Conservation (phyloP, 2,113 vertebrate genomes). For the Castor canadensis region DNA sequence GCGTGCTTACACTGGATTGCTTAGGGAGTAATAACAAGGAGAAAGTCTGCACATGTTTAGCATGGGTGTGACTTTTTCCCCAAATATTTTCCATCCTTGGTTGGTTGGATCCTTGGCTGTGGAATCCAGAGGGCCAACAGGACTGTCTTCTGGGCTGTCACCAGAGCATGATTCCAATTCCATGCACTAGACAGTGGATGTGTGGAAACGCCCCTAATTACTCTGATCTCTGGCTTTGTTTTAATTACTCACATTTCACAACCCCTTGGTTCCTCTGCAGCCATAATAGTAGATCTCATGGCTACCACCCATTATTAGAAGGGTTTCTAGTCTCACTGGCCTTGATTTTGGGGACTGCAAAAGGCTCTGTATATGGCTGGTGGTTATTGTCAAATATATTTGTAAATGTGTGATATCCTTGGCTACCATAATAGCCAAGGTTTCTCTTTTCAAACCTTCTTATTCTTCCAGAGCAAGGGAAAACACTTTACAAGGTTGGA, state of each 20-base stretch:
- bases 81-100: background rate
- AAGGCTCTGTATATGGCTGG: background rate
- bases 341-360: background rate
- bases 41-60: too few species aligned
- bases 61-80: background rate
- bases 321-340: background rate
- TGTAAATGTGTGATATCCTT: background rate
- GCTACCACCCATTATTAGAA: background rate
- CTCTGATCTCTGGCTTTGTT: background rate
- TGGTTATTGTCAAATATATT: background rate
- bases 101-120: background rate
- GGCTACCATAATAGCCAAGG: too few species aligned
- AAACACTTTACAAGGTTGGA: background rate
- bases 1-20: background rate
- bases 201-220: background rate
- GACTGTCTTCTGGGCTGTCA: background rate
- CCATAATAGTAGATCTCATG: background rate
- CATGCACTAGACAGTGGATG: background rate
- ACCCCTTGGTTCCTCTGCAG: background rate
- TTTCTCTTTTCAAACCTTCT: background rate
- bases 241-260: background rate
- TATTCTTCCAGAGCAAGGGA: background rate
- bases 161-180: background rate
- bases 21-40: background rate
- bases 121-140: background rate